Percentiles rank a stretch among this genome's conserved stretches.
These are phyloP conservation scores for Dipodomys merriami DNA, from an alignment of 2,113 vertebrate genomes.

Conservation along the genomic window DNA sequence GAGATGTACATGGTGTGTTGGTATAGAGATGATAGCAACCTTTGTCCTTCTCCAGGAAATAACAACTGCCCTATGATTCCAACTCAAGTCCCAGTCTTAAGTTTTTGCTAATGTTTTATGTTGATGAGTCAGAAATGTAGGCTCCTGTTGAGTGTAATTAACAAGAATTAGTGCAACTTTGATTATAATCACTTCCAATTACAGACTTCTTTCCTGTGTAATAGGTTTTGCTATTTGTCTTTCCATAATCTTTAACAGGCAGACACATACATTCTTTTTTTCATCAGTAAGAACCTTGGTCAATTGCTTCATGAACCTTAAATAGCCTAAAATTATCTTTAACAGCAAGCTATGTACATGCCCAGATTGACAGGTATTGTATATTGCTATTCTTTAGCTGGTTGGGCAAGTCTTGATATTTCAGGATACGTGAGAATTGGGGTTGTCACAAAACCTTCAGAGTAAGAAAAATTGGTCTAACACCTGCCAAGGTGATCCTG, in stretches of 20 bases:
- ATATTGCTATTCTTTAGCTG: background rate
- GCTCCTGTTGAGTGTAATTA: constrained; percentile 75
- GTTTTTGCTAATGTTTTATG: constrained; percentile 73
- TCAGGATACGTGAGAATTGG: background rate
- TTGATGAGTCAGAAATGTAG: constrained; percentile 66
- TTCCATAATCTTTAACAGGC: constrained; percentile 44
- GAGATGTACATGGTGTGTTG: background rate
- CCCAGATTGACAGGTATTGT: background rate
- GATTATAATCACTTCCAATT: constrained; percentile 65
- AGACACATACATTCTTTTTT: constrained; percentile 25
- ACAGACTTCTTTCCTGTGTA: constrained; percentile 56
- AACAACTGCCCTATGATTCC: constrained; percentile 8
- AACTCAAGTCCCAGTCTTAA: constrained; percentile 51
- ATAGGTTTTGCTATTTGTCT: constrained; percentile 67
- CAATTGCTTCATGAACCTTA: constrained; percentile 1
- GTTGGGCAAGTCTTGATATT: background rate
- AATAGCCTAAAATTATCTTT: constrained; percentile 36
- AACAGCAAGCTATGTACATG: background rate
- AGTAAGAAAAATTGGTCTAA: background rate
- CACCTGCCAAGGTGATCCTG: background rate
- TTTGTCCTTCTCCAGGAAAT: constrained; percentile 64
- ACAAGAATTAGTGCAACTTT: constrained; percentile 53
- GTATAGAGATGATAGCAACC: constrained; percentile 18
- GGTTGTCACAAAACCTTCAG: background rate
- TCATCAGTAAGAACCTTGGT: constrained; percentile 35